Percentiles rank a stretch among this genome's conserved stretches.
These are phyloP conservation scores for Netelia inedita DNA, from an alignment of 2,888 invertebrate species.

Conservation along the genomic window DNA sequence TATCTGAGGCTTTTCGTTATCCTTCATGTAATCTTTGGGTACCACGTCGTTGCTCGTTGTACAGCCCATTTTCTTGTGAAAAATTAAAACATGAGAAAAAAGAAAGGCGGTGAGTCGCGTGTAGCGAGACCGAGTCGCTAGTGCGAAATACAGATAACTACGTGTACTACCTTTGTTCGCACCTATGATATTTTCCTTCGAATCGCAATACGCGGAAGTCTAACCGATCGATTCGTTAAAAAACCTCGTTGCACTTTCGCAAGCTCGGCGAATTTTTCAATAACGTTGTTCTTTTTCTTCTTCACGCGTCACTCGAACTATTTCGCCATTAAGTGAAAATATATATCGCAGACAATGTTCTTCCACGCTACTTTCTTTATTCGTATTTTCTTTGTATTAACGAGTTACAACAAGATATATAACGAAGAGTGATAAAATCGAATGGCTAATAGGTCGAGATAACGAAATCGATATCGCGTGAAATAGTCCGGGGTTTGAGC, in stretches of 20 bases:
- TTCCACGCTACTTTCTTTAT: too few species aligned
- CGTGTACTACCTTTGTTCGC: slow-evolving; percentile 38
- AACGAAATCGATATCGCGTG: slow-evolving; percentile 56
- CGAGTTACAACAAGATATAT: too few species aligned
- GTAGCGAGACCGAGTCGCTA: not conserved
- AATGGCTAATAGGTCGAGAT: not conserved
- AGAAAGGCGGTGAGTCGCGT: not conserved
- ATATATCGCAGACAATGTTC: not conserved
- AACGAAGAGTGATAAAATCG: too few species aligned
- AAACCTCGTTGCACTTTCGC: slow-evolving; percentile 10
- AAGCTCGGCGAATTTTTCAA: slow-evolving; percentile 4
- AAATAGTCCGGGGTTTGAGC: not conserved
- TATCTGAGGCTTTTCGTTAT: slow-evolving; percentile 64
- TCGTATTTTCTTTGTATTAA: too few species aligned
- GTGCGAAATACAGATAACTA: slow-evolving; percentile 25
- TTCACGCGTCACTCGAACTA: not conserved
- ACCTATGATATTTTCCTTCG: slow-evolving; percentile 27
- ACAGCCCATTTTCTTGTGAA: slow-evolving; percentile 71
- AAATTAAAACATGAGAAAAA: slow-evolving; percentile 2
- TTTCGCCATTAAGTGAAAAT: not conserved
- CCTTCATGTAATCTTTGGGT: slow-evolving; percentile 64
- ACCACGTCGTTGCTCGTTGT: slow-evolving; percentile 74
- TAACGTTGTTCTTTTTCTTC: not conserved
- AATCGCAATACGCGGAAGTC: slow-evolving; percentile 45
- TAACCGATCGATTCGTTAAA: slow-evolving; percentile 48